Base-by-base conservation (phyloP, 2,888 invertebrate genomes). In the Polyommatus icarus region DNA sequence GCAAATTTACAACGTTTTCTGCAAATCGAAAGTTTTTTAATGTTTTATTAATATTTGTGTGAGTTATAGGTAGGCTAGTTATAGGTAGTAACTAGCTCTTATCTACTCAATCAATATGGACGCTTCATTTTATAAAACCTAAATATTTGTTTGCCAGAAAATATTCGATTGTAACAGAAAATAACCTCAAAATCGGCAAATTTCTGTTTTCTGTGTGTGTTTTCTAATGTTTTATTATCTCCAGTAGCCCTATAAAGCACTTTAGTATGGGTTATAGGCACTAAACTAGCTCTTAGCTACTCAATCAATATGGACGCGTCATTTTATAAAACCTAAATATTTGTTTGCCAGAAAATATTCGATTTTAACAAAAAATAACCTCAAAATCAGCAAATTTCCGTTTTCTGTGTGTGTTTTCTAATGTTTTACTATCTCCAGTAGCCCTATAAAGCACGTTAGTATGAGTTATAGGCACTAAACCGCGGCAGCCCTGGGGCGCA, bases 401-500 rank as follows among this genome's bases (percentile, higher is more conserved):
- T 67, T 67, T 29, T 67, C 1, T 67, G 12, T 6, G 1, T 32
- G 32, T 15, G 18, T 32, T 67, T 32, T 8, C 12, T 29, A 67
- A 67, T 67, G 29, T 67, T 67, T 67, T 67, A 67, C 12, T 29
- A 15, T 18, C 32, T 29, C 67, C 29, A 32, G 29, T 29, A 29
- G 67, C 29, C 29, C 29, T 32, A 67, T 67, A 32, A 67, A 32
- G 29, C 67, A 67, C 67, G 67, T 67, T 67, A 67, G 67, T 15
- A 67, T 67, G 67, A 67, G 67, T 67, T 29, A 67, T 67, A 10
- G 12, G 61, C 24, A 20, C 10, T 67, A 67, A 67, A 20, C 77
- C 4, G 18, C 29, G 73, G 73, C 36, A 77, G 79, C 77, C 79
- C 77, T 79, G 79, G 77, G 76, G 79, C 61, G 76, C 77, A 78